phyloP scores from a whole-genome alignment of 2,888 invertebrate species.

The Ectemnius lituratus region DNA sequence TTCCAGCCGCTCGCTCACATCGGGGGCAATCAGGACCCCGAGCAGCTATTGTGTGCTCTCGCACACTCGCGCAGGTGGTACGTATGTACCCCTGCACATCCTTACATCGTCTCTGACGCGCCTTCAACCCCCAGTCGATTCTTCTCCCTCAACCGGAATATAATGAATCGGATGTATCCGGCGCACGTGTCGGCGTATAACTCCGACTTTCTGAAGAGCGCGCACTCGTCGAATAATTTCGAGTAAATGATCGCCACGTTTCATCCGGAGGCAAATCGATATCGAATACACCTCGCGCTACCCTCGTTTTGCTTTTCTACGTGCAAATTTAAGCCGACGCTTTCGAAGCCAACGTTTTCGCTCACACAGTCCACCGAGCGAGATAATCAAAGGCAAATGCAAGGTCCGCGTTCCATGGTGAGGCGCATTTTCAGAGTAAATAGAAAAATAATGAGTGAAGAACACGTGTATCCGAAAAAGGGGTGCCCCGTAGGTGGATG shows the following conservation, averaged over 20 bases:
- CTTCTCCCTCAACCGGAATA: conserved; percentile 35
- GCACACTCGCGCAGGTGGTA: too few relatives aligned
- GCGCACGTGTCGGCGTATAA: conserved; percentile 54
- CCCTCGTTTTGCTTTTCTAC: too few relatives aligned
- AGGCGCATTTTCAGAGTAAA: neutral
- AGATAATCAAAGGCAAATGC: neutral
- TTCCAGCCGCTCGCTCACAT: conserved; percentile 46
- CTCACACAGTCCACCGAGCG: neutral
- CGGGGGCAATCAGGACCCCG: conserved; percentile 59
- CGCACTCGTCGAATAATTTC: conserved; percentile 19
- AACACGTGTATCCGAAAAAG: neutral
- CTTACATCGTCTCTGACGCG: conserved; percentile 29
- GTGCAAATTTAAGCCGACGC: too few relatives aligned
- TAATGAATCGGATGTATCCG: conserved; percentile 43
- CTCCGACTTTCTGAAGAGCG: conserved; percentile 29
- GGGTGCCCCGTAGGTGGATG: neutral
- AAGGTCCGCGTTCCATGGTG: neutral
- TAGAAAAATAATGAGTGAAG: conserved; percentile 2
- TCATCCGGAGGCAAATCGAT: too few relatives aligned
- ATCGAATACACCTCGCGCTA: too few relatives aligned
- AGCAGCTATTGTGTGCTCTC: conserved; percentile 36
- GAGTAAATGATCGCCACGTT: conserved; percentile 16
- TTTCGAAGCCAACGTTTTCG: too few relatives aligned
- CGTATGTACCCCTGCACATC: conserved; percentile 33
- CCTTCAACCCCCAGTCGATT: conserved; percentile 49